A percentile compares a stretch with the other conserved stretches of the same genome.
These are phyloP conservation scores for Sebastes goodei DNA, from an alignment of 2,797 vertebrate genomes.

Conservation along the genomic window DNA sequence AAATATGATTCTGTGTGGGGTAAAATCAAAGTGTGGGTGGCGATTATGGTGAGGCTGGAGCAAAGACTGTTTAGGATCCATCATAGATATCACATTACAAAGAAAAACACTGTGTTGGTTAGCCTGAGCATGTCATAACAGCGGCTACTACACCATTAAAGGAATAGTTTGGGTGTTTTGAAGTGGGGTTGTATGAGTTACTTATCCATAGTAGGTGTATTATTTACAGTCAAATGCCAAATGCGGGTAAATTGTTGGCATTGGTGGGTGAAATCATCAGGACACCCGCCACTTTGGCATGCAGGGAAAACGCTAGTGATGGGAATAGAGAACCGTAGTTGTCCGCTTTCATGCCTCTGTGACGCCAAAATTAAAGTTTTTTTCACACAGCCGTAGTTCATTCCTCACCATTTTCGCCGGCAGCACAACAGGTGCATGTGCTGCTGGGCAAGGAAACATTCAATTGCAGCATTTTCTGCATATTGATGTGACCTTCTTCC, in stretches of 20 bases:
- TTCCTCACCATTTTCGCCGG: not conserved
- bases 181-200: no score
- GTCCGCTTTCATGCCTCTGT: no score
- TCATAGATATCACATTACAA: not conserved
- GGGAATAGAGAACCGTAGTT: no score
- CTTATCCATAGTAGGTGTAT: no score
- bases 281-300: no score
- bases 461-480: not conserved
- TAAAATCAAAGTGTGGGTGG: conserved; percentile 11
- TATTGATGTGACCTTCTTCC: conserved; percentile 40
- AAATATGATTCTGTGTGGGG: conserved; percentile 22
- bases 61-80: not conserved
- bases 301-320: no score
- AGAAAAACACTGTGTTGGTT: not conserved
- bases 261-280: no score
- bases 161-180: no score
- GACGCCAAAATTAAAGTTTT: no score
- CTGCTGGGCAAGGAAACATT: not conserved
- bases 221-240: no score
- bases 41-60: not conserved
- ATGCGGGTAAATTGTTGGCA: no score
- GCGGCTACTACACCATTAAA: not conserved
- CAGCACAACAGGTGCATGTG: not conserved
- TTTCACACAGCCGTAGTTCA: not conserved
- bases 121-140: not conserved